These are phyloP conservation scores for Crocallis elinguaria DNA, from an alignment of 2,888 invertebrate genomes.

Conservation along the genomic window DNA sequence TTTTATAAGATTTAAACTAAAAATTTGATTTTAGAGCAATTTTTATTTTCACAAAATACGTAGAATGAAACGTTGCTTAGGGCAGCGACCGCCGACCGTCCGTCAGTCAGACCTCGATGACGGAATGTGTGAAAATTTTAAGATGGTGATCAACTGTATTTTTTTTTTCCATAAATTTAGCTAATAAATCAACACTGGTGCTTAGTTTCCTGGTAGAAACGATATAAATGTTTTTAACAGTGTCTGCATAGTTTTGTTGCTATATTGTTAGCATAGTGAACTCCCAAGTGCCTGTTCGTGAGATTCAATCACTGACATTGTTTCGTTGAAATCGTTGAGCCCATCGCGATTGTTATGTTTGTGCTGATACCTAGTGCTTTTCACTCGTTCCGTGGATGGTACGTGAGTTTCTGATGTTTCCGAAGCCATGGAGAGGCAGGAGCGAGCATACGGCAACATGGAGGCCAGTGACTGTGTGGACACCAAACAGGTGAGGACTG, in stretches of 20 bases:
- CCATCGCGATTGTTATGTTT: constrained; percentile 81
- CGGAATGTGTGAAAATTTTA: constrained; percentile 83
- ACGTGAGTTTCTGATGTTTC: constrained; percentile 81
- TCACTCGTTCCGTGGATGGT: constrained; percentile 63
- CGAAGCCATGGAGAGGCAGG: constrained; percentile 79
- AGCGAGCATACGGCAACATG: constrained; percentile 85
- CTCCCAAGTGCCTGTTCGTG: constrained; percentile 66
- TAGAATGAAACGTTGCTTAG: constrained; percentile 57
- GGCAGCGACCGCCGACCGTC: constrained; percentile 83
- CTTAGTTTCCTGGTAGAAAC: constrained; percentile 50
- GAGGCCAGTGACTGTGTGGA: constrained; percentile 86
- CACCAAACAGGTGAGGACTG: constrained; percentile 86
- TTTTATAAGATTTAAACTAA: too few species aligned
- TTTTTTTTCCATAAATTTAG: constrained; percentile 60
- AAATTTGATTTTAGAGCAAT: too few species aligned
- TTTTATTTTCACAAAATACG: too few species aligned
- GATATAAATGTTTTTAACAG: constrained; percentile 53
- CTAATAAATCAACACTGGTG: constrained; percentile 56
- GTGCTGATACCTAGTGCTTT: constrained; percentile 69
- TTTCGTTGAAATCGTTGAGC: constrained; percentile 75
- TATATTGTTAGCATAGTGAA: constrained; percentile 50
- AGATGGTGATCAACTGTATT: constrained; percentile 82
- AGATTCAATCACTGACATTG: constrained; percentile 80
- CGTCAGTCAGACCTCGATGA: constrained; percentile 78
- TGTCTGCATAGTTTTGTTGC: constrained; percentile 41